These are phyloP conservation scores for Cheilosia vernalis DNA, from an alignment of 2,888 invertebrate genomes.

Conservation along the genomic window DNA sequence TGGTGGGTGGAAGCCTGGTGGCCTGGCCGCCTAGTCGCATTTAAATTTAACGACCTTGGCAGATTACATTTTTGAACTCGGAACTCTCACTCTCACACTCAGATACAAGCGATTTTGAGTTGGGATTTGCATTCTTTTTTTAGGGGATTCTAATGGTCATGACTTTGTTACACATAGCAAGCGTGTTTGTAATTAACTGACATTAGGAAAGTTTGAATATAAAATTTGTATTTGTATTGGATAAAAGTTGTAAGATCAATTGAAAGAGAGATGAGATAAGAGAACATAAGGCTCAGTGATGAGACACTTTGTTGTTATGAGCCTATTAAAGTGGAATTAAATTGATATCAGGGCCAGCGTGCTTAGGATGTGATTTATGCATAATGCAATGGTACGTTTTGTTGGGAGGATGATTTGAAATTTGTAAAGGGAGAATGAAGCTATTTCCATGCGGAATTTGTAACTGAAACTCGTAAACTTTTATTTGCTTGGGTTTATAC, in stretches of 20 bases:
- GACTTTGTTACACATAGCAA: constrained; percentile 36
- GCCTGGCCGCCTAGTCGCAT: constrained; percentile 1
- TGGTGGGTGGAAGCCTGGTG: not conserved
- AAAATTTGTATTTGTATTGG: constrained; percentile 43
- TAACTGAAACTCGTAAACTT: no score
- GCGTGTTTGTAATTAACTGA: constrained; percentile 50
- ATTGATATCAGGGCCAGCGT: constrained; percentile 29
- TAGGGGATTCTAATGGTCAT: constrained; percentile 26
- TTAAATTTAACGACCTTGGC: constrained; percentile 40
- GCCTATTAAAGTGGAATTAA: constrained; percentile 45
- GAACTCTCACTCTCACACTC: not conserved
- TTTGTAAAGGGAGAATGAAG: not conserved
- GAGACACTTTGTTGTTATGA: constrained; percentile 43
- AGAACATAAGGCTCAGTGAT: constrained; percentile 30
- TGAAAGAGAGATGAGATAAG: constrained; percentile 41
- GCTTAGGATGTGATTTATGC: constrained; percentile 39
- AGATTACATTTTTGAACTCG: constrained; percentile 46
- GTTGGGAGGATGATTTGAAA: not conserved
- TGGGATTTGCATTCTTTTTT: not conserved
- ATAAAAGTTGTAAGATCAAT: constrained; percentile 54
- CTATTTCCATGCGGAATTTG: not conserved
- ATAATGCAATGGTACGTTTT: not conserved
- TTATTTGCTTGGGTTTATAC: no score
- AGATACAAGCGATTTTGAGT: not conserved
- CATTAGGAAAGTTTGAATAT: constrained; percentile 47